Evolutionary conservation across 2,888 invertebrate species (phyloP).

Genomic region (Beris morrisii): DNA sequence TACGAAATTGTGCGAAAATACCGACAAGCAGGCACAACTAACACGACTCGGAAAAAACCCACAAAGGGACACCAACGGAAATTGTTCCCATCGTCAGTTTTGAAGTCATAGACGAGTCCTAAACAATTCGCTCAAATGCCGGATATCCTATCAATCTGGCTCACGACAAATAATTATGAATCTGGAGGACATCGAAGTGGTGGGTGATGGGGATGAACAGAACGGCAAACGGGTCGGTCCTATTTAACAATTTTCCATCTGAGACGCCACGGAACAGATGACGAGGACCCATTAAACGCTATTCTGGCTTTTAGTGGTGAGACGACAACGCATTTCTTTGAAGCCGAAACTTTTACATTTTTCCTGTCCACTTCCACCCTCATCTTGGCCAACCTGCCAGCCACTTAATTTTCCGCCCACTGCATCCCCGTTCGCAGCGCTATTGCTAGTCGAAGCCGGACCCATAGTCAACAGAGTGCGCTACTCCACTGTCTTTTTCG

Average conservation of each 20-base stretch:
- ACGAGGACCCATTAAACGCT: conserved; percentile 14
- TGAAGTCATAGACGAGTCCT: conserved; percentile 8
- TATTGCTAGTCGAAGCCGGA: background rate
- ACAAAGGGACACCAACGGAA: conserved; percentile 27
- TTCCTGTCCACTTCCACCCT: background rate
- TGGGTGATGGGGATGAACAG: background rate
- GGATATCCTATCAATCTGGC: conserved; percentile 28
- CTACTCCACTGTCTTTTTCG: conserved; percentile 10
- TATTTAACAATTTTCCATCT: conserved; percentile 13
- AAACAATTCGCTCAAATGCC: conserved; percentile 22
- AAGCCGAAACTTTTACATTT: conserved; percentile 1
- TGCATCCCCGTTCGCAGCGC: background rate
- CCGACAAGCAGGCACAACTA: background rate
- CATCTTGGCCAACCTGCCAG: background rate
- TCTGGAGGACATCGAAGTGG: background rate
- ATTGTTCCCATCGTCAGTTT: conserved; percentile 15
- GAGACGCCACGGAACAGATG: conserved; percentile 16
- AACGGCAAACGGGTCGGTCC: background rate
- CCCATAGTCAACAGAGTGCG: background rate
- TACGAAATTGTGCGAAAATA: background rate
- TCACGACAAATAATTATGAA: conserved; percentile 15
- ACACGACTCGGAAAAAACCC: conserved; percentile 6
- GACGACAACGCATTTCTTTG: background rate
- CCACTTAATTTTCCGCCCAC: background rate
- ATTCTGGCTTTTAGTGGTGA: background rate